Base-by-base conservation (phyloP, 2,888 invertebrate genomes). In the Paralinhomoeus sp. region DNA sequence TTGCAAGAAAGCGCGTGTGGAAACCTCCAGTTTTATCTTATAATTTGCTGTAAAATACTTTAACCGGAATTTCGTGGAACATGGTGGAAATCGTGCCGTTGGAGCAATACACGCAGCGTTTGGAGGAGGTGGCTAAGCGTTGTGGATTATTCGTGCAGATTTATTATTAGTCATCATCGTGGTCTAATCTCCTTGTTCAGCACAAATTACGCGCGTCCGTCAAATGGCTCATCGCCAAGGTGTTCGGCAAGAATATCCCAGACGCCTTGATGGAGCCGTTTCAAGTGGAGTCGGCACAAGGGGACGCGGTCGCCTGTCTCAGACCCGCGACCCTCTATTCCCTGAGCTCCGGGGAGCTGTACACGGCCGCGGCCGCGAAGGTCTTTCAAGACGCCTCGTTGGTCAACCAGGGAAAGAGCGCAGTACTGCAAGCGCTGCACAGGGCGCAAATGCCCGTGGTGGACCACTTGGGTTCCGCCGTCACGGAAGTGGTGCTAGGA, bases 331-430 rank as follows among this genome's bases (percentile, higher is more conserved):
- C 18, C n/a, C 18, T 52, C 24, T 50, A 52, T 20, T 53, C 52
- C 2, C 49, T 58, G 15, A 52, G 51, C 21, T 54, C 53, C 45
- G 60, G 65, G 47, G 64, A 64, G 38, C 52, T 67, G 24, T 67
- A 67, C 54, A 61, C 62, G 44, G 61, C 58, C 47, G 66, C 66
- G 3, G 65, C 65, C 45, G 54, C 58, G 21, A 61, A 62, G 45
- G 64, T 67, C 53, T 65, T 67, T 54, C 54, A 55, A 24, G 21
- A 15, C 54, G 52, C 3, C 59, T 60, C 24, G 49, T 51, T 24
- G 23, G 20, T 18, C 35, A 39, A 12, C 24, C 34, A 20, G 31
- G 20, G 20, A 37, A 35, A 17, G 18, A 15, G 15, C 23, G 35
- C 35, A 45, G 63, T 67, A n/a, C 61, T 67, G 24, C 61, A 63